Base-by-base conservation (phyloP, 35 echinoderm and acorn worm species). In the Heliocidaris erythrogramma region DNA sequence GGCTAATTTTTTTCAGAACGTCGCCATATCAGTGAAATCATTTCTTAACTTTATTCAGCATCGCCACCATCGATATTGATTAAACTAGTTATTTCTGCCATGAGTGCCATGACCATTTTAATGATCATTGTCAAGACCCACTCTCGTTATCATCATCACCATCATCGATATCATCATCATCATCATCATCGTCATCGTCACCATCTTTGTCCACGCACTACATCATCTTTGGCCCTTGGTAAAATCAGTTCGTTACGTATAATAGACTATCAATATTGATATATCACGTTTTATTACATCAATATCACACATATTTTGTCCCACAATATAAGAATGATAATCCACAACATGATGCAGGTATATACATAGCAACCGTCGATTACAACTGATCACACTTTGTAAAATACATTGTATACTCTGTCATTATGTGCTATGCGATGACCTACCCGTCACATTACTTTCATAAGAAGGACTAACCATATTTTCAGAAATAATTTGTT, bases 211-310 rank as follows among this genome's bases (percentile, higher is more conserved):
- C 61, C 61, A 2, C 21, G 7, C 18, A 78, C 65, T 27, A 0
- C 65, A 27, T 24, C 5, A 78, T 78, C 4, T 78, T 18, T 8
- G 27, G 18, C 65, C 0, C 18, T 56, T 24, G 27, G n/a, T 78
- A 78, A 78, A 78, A 69, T 21, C 21, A n/a, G 4, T 29, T 78
- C 5, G n/a, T 78, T 78, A 78, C 21, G n/a, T n/a, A n/a, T n/a
- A n/a, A 78, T 78, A 7, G 7, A 78, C 65, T n/a, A 21, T 78
- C 65, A 78, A n/a, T 27, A 78, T 78, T 78, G 27, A 78, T 78
- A 78, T 78, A 78, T 78, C 65, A 27, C n/a, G 27, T 78, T 78
- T 78, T 78, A 78, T 78, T 78, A 78, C 65, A 78, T 78, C 65
- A 78, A 78, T 78, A 27, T 78, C 65, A 78, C 65, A 78, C 65